A percentile compares a stretch with the other conserved stretches of the same genome.
Conservation (phyloP, 1,140 invertebrate species). For the Drosophila murphyi region DNA sequence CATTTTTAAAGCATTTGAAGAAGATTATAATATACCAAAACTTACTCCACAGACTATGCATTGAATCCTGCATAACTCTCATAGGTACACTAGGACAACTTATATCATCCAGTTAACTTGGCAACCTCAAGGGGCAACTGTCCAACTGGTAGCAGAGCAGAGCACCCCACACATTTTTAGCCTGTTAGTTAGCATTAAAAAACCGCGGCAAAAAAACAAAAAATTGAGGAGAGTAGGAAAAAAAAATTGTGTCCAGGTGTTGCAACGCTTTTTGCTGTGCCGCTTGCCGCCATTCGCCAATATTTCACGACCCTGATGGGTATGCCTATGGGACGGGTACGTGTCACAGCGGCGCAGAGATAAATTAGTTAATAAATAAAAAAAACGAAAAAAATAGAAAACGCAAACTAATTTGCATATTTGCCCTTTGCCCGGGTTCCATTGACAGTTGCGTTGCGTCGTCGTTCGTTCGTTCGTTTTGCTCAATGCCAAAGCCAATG, state of each 20-base stretch:
- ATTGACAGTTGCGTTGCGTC: conserved; percentile 62
- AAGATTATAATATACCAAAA: too few relatives aligned
- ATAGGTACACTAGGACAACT: not conserved
- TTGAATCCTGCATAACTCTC: too few relatives aligned
- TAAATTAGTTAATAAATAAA: conserved; percentile 83
- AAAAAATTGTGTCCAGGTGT: conserved; percentile 74
- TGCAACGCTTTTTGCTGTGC: conserved; percentile 65
- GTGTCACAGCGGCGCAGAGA: conserved; percentile 72
- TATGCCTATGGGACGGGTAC: conserved; percentile 61
- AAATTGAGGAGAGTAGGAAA: conserved; percentile 6
- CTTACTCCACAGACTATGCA: not conserved
- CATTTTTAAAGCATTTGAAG: too few relatives aligned
- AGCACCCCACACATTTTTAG: conserved; percentile 3
- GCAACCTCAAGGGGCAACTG: conserved; percentile 29
- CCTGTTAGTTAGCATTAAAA: not conserved
- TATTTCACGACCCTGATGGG: conserved; percentile 75
- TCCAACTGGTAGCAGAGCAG: conserved; percentile 3
- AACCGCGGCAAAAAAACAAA: conserved; percentile 23
- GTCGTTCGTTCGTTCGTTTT: not conserved
- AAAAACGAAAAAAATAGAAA: conserved; percentile 42
- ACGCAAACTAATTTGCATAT: conserved; percentile 80
- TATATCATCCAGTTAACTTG: conserved; percentile 38
- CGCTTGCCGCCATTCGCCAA: conserved; percentile 59
- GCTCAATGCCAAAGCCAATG: conserved; percentile 76
- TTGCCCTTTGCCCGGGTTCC: conserved; percentile 67